Percentiles rank a stretch among this genome's conserved stretches.
These are phyloP conservation scores for Coptodon bakossiorum DNA, from an alignment of 2,113 vertebrate genomes.

Conservation along the genomic window DNA sequence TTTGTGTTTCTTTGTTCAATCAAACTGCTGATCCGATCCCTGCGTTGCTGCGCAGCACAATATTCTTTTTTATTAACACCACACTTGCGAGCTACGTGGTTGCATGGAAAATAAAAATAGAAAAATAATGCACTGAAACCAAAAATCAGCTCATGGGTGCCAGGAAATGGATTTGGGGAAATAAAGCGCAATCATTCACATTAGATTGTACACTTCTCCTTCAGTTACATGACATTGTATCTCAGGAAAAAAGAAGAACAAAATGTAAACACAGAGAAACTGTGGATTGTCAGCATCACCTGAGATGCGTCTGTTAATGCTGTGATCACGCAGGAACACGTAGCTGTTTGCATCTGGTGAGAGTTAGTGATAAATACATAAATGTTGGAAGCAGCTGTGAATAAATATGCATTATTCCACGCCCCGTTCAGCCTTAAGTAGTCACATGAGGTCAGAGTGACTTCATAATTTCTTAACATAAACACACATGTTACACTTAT, in stretches of 20 bases:
- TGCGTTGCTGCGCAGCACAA: neutral
- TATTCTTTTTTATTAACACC: neutral
- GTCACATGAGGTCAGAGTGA: neutral
- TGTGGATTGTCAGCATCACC: neutral
- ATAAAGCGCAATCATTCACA: neutral
- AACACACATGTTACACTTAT: neutral
- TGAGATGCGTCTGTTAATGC: neutral
- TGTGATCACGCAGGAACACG: neutral
- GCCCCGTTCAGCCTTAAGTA: neutral
- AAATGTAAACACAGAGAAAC: neutral
- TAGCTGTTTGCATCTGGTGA: neutral
- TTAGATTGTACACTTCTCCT: neutral
- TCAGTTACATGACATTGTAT: neutral
- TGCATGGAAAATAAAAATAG: neutral
- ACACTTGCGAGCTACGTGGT: neutral
- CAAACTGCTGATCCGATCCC: neutral
- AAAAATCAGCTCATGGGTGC: neutral
- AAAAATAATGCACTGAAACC: neutral
- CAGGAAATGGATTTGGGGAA: neutral
- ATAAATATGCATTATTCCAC: neutral
- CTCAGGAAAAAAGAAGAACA: neutral
- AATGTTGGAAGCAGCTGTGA: neutral
- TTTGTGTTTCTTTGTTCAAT: neutral
- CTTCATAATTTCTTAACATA: neutral
- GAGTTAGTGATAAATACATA: neutral